These are phyloP conservation scores for Callinectes sapidus DNA, from an alignment of 2,888 invertebrate species.

Conservation along the genomic window DNA sequence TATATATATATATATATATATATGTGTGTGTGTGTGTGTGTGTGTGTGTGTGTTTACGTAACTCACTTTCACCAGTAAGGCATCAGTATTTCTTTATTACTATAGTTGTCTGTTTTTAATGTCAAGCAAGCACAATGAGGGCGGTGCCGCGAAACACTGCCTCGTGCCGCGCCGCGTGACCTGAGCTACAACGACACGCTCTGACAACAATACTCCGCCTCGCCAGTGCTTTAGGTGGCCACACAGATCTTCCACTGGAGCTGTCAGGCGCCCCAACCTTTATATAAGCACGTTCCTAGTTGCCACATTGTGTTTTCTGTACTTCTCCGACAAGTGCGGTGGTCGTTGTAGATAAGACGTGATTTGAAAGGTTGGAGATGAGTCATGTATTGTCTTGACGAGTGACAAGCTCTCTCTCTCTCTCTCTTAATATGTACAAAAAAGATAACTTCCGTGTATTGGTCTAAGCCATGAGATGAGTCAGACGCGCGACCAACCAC, in stretches of 20 bases:
- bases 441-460: neutral
- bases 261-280: neutral
- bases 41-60: neutral
- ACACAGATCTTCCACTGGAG: neutral
- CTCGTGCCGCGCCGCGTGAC: no score
- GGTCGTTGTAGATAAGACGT: neutral
- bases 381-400: neutral
- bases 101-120: neutral
- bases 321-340: neutral
- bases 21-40: slow-evolving; percentile 33
- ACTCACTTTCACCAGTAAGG: neutral
- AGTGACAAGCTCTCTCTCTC: neutral
- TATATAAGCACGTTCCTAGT: neutral
- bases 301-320: neutral
- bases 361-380: neutral
- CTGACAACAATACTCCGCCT: neutral
- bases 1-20: slow-evolving; percentile 11
- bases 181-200: neutral
- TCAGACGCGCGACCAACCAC: no score
- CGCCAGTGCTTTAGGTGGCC: neutral
- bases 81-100: neutral
- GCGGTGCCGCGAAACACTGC: neutral
- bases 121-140: neutral
- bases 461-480: neutral
- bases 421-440: neutral